Evolutionary conservation across 2,888 invertebrate species (phyloP), one percentile per base, ranked within the genome.

Genomic region (Noctua fimbriata): DNA sequence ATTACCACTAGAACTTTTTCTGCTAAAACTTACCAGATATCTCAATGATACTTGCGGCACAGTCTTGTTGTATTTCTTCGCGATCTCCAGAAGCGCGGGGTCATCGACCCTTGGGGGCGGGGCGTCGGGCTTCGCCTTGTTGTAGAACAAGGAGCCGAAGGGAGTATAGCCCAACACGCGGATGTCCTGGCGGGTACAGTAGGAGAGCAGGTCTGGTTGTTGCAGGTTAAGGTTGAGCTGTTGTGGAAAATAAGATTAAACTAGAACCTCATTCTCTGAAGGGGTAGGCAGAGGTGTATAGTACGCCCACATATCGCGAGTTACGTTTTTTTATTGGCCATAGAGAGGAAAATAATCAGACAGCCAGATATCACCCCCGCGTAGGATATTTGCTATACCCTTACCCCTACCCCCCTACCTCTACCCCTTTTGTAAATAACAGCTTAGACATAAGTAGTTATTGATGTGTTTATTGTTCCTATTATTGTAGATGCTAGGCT

Each of bases 141-240:
- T 84, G 72, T 92, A 91, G 89, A 96, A 93, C 63, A 96, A 89
- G 0, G 96, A 95, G 5, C 98, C 98, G 79, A 99, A 96, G 0
- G 98, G 98, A 60, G 98, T 98, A 94, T 98, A 99, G 0, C 96
- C 98, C 92, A 97, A 98, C 86, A 99, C 94, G 0, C 96, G 94
- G 69, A 99, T 98, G 70, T 95, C 96, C 63, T 97, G 97, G 14
- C 97, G 92, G 74, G 97, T 97, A 93, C 98, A 98, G 91, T 98
- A 98, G 1, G 97, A 94, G 0, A 98, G 97, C 44, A 98, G 92
- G 60, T 97, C 97, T 55, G 97, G 97, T 90, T 98, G 98, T 86
- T 98, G 98, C 5, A 98, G 95, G 88, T 98, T 98, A 1, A 98
- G 97, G 90, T 98, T 96, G 0, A 95, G 66, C 96, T 96, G 91